Percentiles rank a stretch among this genome's conserved stretches.
These are phyloP conservation scores for Aspidiotus destructor DNA, from an alignment of 2,888 invertebrate genomes.

Conservation along the genomic window DNA sequence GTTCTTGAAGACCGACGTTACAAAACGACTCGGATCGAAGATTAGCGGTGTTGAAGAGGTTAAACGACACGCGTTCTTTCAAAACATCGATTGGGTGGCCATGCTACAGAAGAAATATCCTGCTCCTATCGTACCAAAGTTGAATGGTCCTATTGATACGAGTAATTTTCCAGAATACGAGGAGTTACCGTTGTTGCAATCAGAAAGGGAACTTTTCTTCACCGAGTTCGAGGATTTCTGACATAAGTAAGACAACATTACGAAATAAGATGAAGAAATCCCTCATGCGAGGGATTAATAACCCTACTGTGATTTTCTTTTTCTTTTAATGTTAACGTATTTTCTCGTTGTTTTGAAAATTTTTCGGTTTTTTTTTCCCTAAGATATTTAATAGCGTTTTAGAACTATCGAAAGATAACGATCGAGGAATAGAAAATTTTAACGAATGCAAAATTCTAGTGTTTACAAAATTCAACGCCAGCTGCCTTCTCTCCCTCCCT, in stretches of 20 bases:
- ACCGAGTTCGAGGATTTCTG: conserved; percentile 29
- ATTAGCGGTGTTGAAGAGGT: conserved; percentile 20
- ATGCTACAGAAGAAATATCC: conserved; percentile 30
- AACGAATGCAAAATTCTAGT: too few species aligned
- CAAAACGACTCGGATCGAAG: conserved; percentile 26
- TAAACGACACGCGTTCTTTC: conserved; percentile 23
- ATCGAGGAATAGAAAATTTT: too few species aligned
- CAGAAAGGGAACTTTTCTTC: conserved; percentile 13
- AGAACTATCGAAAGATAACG: too few species aligned
- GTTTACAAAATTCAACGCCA: too few species aligned
- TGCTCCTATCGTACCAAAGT: conserved; percentile 22
- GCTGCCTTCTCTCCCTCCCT: too few species aligned
- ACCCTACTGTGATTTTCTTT: too few species aligned
- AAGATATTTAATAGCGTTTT: too few species aligned
- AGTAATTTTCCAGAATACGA: conserved; percentile 30
- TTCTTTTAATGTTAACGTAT: too few species aligned
- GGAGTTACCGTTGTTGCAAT: conserved; percentile 16
- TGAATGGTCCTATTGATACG: conserved; percentile 26
- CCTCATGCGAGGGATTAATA: too few species aligned
- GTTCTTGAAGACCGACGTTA: conserved; percentile 26
- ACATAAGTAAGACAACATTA: not conserved
- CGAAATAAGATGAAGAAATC: not conserved
- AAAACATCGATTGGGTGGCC: conserved; percentile 25
- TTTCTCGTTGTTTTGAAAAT: too few species aligned
- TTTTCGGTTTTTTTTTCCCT: too few species aligned